phyloP scores from a whole-genome alignment of 2,797 vertebrate species.

The Paratrypauchen microcephalus region DNA sequence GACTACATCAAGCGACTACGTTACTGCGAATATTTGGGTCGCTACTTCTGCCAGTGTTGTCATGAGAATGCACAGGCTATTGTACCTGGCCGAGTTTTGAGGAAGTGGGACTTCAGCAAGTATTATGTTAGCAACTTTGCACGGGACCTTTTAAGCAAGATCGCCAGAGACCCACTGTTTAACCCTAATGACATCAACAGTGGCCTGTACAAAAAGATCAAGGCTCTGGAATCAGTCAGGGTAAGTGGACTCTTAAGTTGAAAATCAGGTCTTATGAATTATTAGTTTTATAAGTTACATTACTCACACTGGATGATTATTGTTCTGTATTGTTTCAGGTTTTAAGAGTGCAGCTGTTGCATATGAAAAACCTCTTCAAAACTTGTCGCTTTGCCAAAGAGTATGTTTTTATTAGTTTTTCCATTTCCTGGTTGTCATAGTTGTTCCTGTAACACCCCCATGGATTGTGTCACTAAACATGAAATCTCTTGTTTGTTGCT shows the following conservation, averaged over 20 bases:
- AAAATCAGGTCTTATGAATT: neutral
- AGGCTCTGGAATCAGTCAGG: conserved; percentile 87
- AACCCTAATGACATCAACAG: conserved; percentile 92
- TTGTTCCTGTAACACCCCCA: neutral
- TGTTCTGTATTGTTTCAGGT: conserved; percentile 72
- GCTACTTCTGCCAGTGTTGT: conserved; percentile 98
- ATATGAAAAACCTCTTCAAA: conserved; percentile 98
- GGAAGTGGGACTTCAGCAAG: conserved; percentile 97
- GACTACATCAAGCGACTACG: conserved; percentile 95
- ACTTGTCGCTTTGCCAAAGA: conserved; percentile 91
- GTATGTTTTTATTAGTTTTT: conserved; percentile 72
- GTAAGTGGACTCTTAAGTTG: conserved; percentile 70
- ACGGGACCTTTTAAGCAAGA: conserved; percentile 92
- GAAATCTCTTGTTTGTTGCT: neutral
- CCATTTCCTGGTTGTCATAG: neutral
- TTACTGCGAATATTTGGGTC: conserved; percentile 97
- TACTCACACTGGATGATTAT: neutral
- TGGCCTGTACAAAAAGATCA: conserved; percentile 89
- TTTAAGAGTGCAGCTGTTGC: conserved; percentile 88
- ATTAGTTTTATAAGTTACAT: neutral
- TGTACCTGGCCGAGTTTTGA: conserved; percentile 89
- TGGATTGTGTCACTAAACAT: neutral
- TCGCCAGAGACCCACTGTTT: conserved; percentile 93
- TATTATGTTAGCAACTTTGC: conserved; percentile 97
- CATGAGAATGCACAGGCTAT: conserved; percentile 90